Base-by-base conservation (phyloP, 2,888 invertebrate genomes). In the Dicycla oo region DNA sequence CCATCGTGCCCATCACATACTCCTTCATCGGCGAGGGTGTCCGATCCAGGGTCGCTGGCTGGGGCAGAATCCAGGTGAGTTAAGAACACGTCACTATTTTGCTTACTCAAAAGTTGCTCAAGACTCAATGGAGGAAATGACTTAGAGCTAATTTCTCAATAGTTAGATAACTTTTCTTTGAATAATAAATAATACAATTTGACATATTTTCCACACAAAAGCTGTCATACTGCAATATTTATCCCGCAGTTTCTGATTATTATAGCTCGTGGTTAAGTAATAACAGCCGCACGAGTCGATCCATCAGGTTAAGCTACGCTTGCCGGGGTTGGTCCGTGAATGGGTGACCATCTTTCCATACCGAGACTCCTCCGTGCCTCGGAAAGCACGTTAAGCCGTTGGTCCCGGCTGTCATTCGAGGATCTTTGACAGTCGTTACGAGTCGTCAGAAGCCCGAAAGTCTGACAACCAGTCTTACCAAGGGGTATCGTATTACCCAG, bases 1-100 rank as follows among this genome's bases (percentile, higher is more conserved):
- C n/a, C 0, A 66, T 75, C 0, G 84, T 93, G 3, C 58, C 89
- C 0, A 0, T 94, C 18, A 82, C 73, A 56, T 90, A 73, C 72
- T 76, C 83, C 0, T 51, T 66, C 13, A 81, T 90, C 5, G 84
- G 54, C 0, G 86, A 20, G 0, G 90, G 88, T 0, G 85, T 92
- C 0, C 3, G 11, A 0, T 70, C 85, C 1, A 86, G 78, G 23
- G 93, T 88, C 7, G 91, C 93, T 67, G 94, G 94, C 0, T 94
- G 93, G 93, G 94, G 94, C 30, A 89, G 92, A 23, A 90, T 89
- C 8, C 75, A 80, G 70, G 94, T 94, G 67, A 88, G 90, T 87
- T 5, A 4, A n/a, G 5, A 11, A 18, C 3, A 43, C 20, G 0
- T 43, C 15, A 40, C 23, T 34, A 15, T 30, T 15, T 47, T 15